phyloP scores from a whole-genome alignment of 2,797 vertebrate genomes.

The Masticophis lateralis region DNA sequence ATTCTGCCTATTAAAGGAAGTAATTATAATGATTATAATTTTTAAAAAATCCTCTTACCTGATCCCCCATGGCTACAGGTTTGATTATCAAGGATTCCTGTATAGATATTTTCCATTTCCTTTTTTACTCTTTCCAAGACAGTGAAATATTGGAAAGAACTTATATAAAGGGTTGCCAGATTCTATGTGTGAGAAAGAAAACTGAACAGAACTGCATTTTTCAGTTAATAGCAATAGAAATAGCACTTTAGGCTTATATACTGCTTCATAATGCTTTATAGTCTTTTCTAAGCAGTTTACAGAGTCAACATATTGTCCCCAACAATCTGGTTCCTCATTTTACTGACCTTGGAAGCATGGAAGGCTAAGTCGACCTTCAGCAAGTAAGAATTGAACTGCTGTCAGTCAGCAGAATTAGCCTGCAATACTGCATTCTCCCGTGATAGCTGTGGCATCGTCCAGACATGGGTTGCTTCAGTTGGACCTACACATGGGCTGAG shows the following conservation, averaged over 20 bases:
- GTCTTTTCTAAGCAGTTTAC: not conserved
- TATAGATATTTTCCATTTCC: not conserved
- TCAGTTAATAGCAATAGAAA: not conserved
- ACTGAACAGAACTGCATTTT: not conserved
- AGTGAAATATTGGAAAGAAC: not conserved
- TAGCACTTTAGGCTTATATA: not conserved
- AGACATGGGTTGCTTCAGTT: too few relatives aligned
- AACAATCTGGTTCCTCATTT: not conserved
- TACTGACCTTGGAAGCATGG: not conserved
- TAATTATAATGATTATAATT: not conserved
- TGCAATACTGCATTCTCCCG: not conserved
- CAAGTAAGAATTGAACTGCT: not conserved
- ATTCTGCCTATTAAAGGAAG: not conserved
- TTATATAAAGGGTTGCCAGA: not conserved
- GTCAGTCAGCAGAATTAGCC: not conserved
- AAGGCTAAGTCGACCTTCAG: not conserved
- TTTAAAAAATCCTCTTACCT: not conserved
- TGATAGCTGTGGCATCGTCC: too few relatives aligned
- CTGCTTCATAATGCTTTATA: not conserved
- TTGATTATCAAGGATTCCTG: not conserved
- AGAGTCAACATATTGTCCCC: not conserved
- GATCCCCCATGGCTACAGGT: not conserved
- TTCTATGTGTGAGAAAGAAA: not conserved
- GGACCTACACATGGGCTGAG: too few relatives aligned
- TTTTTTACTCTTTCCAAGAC: not conserved